Percentiles rank a stretch among this genome's conserved stretches.
phyloP scores from a whole-genome alignment of 1,140 invertebrate genomes.

The Drosophila bipectinata region DNA sequence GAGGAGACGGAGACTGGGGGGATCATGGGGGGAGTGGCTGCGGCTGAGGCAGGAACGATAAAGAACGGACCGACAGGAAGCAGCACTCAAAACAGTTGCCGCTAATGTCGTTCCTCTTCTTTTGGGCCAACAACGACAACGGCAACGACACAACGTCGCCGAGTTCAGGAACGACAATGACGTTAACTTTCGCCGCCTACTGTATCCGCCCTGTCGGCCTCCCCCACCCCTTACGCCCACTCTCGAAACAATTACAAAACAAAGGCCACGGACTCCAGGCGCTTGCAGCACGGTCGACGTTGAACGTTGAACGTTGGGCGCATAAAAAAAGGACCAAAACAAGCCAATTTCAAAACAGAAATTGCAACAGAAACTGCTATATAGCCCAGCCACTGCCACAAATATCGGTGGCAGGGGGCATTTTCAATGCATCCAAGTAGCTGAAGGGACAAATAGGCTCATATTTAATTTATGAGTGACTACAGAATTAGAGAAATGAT shows the following conservation, averaged over 20 bases:
- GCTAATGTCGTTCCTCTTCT: conserved; percentile 75
- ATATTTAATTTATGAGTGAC: conserved; percentile 11
- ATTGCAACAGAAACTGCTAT: conserved; percentile 48
- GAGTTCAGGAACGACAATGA: conserved; percentile 60
- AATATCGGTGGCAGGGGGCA: conserved; percentile 12
- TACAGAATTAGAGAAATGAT: neutral
- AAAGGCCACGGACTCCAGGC: conserved; percentile 53
- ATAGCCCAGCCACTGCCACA: neutral
- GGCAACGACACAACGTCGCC: conserved; percentile 50
- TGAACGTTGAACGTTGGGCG: conserved; percentile 36
- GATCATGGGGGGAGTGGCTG: neutral
- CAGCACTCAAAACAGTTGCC: conserved; percentile 80
- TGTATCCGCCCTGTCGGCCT: conserved; percentile 22
- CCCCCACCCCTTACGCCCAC: conserved; percentile 14
- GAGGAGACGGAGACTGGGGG: neutral
- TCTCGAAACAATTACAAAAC: conserved; percentile 79
- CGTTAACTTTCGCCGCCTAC: conserved; percentile 79
- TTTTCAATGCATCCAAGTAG: conserved; percentile 14
- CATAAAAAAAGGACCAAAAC: conserved; percentile 74
- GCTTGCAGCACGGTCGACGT: conserved; percentile 22
- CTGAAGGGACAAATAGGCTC: neutral
- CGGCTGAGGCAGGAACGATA: conserved; percentile 40
- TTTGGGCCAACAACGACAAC: conserved; percentile 35
- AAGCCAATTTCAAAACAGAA: conserved; percentile 77
- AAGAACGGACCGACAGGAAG: conserved; percentile 75